A percentile compares a stretch with the other conserved stretches of the same genome.
Conservation (phyloP, 1,140 invertebrate genomes). For the Drosophila melanogaster region DNA sequence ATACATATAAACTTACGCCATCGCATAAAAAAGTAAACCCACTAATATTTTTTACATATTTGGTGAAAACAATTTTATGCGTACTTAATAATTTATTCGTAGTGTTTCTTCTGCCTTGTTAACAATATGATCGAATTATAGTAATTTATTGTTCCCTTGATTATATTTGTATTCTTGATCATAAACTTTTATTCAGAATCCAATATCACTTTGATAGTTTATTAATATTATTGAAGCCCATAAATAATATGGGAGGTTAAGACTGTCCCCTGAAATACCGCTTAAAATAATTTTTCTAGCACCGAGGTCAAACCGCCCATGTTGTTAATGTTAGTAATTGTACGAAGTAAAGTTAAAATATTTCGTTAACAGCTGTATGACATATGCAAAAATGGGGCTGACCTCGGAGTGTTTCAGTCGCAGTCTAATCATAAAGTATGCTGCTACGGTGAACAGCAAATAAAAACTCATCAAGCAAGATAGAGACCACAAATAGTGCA, state of each 20-base stretch:
- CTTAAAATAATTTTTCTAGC: background rate
- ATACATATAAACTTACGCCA: too few species aligned
- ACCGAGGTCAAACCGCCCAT: background rate
- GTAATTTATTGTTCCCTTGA: too few species aligned
- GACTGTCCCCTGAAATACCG: conserved; percentile 5
- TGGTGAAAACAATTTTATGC: too few species aligned
- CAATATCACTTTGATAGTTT: too few species aligned
- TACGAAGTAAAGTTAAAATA: conserved; percentile 83
- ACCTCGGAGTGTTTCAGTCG: conserved; percentile 55
- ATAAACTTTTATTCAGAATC: too few species aligned
- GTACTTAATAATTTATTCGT: too few species aligned
- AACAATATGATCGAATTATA: too few species aligned
- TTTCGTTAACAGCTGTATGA: conserved; percentile 63
- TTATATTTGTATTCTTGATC: too few species aligned
- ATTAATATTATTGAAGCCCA: too few species aligned
- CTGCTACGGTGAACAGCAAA: conserved; percentile 69
- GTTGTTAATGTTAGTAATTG: conserved; percentile 68
- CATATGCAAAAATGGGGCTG: conserved; percentile 62
- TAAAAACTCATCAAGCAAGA: conserved; percentile 71
- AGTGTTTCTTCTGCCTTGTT: too few species aligned
- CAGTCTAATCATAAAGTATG: conserved; percentile 74
- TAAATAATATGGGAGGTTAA: conserved; percentile 11
- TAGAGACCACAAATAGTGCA: conserved; percentile 71
- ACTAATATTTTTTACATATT: too few species aligned
- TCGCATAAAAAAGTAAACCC: too few species aligned